Percentiles rank a stretch among this genome's conserved stretches.
Evolutionary conservation across 1,140 invertebrate species (phyloP).

Genomic region (Eupeodes corollae): DNA sequence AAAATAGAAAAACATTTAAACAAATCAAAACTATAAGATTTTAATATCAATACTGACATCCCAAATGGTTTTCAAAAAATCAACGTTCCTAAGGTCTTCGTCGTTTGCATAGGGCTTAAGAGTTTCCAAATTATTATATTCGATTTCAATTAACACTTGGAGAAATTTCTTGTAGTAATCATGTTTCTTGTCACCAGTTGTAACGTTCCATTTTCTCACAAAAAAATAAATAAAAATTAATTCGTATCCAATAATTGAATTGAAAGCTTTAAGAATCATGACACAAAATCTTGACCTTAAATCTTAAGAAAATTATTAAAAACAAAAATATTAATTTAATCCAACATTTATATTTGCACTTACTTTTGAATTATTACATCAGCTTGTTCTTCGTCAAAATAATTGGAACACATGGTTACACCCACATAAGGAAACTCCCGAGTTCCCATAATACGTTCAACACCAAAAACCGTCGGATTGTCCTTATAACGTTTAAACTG

Average conservation of each 20-base stretch:
- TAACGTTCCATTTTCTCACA: constrained; percentile 16
- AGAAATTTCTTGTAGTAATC: constrained; percentile 19
- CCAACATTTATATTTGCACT: no score
- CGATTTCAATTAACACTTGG: constrained; percentile 13
- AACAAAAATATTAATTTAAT: background rate
- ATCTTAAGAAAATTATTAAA: background rate
- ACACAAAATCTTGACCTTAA: no score
- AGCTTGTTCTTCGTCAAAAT: constrained; percentile 6
- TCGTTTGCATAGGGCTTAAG: constrained; percentile 22
- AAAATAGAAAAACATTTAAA: no score
- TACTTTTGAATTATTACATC: constrained; percentile 15
- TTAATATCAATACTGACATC: constrained; percentile 1
- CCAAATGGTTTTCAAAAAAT: constrained; percentile 14
- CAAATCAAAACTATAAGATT: background rate
- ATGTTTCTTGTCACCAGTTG: background rate
- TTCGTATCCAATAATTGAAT: no score
- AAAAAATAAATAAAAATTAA: no score
- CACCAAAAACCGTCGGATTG: constrained; percentile 28
- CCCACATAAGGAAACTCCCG: constrained; percentile 21
- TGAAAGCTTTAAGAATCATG: no score
- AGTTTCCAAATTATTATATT: constrained; percentile 12
- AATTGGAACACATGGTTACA: constrained; percentile 21
- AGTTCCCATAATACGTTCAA: constrained; percentile 20
- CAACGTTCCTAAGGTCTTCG: constrained; percentile 9
- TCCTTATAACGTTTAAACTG: constrained; percentile 27